Percentiles rank a stretch among this genome's conserved stretches.
phyloP scores from a whole-genome alignment of 2,113 vertebrate genomes.

The Apteryx mantelli region DNA sequence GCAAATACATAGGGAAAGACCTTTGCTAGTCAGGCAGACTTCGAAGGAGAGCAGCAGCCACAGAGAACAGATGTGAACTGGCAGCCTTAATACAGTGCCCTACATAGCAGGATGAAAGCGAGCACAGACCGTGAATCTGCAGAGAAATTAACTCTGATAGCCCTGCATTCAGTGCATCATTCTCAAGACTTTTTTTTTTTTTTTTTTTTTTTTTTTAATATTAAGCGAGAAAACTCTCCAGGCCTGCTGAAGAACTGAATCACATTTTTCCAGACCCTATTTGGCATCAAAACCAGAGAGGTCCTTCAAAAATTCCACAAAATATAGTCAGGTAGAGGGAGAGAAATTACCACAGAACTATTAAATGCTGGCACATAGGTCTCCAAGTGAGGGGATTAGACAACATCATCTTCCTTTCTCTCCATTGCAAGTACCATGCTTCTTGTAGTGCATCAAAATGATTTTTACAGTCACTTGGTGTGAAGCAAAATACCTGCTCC shows the following conservation, averaged over 20 bases:
- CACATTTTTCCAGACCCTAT: not conserved
- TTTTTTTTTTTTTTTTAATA: not conserved
- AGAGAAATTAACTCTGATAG: not conserved
- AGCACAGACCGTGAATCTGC: too few species aligned
- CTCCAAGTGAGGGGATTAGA: not conserved
- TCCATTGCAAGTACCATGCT: not conserved
- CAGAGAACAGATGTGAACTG: not conserved
- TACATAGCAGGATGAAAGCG: not conserved
- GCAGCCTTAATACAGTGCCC: not conserved
- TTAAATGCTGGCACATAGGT: not conserved
- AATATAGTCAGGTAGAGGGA: not conserved
- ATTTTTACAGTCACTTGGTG: not conserved
- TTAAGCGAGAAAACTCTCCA: not conserved
- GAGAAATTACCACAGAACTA: not conserved
- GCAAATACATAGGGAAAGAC: not conserved
- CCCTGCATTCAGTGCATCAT: not conserved
- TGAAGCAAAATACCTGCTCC: not conserved
- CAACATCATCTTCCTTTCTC: not conserved
- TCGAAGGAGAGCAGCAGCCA: not conserved
- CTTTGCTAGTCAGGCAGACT: too few species aligned
- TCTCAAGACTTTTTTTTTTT: not conserved
- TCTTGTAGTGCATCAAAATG: accelerated
- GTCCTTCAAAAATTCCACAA: not conserved
- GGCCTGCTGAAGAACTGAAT: not conserved
- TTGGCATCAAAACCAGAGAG: not conserved